Conservation (phyloP, 2,113 vertebrate species). For the Pungitius pungitius region DNA sequence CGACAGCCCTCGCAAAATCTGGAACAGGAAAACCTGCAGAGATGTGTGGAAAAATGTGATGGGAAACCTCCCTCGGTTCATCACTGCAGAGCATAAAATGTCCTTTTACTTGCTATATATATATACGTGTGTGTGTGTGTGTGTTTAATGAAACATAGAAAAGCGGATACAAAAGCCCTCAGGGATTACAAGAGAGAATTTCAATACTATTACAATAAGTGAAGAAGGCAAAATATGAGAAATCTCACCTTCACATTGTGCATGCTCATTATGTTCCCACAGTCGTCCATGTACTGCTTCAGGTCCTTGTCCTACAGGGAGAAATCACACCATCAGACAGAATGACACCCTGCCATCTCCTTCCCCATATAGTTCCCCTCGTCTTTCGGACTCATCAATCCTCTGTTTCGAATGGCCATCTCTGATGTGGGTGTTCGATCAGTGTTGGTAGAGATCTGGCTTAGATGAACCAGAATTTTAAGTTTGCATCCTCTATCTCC, state of each 20-base stretch:
- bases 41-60: not conserved
- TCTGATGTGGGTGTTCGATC: not conserved
- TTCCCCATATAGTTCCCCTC: not conserved
- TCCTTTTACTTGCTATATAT: no score
- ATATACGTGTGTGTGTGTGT: no score
- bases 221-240: not conserved
- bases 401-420: not conserved
- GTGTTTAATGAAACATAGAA: not conserved
- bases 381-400: not conserved
- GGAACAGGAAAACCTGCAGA: constrained; percentile 94
- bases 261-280: constrained; percentile 99
- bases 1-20: constrained; percentile 96
- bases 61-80: not conserved
- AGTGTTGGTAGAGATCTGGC: not conserved
- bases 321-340: constrained; percentile 27
- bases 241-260: constrained; percentile 95
- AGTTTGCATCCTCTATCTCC: no score
- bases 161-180: not conserved
- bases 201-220: not conserved
- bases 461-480: not conserved
- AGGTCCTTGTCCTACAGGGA: constrained; percentile 93
- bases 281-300: constrained; percentile 99
- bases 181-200: not conserved
- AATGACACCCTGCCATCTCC: not conserved
- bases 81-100: not conserved